Evolutionary conservation across 1,140 invertebrate genomes (phyloP).

Genomic region (Magallana ariakensis): DNA sequence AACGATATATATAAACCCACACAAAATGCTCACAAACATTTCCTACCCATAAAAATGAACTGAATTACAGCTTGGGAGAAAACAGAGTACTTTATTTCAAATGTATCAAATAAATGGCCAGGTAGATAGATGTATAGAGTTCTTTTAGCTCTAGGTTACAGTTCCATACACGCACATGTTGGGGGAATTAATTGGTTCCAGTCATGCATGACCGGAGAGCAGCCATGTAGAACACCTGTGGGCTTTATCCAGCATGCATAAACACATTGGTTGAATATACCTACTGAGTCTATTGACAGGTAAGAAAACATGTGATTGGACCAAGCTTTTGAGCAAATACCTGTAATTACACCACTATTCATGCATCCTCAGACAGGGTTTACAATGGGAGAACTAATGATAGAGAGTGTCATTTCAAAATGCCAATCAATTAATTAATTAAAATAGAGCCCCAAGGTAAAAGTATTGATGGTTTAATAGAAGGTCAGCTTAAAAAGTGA

Average conservation of each 20-base stretch:
- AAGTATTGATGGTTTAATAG: too few species aligned
- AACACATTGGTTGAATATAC: slow-evolving; percentile 25
- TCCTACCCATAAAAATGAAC: not conserved
- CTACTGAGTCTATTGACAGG: not conserved
- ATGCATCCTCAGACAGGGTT: not conserved
- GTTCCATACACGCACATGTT: slow-evolving; percentile 24
- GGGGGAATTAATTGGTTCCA: slow-evolving; percentile 20
- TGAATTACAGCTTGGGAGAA: not conserved
- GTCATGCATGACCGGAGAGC: slow-evolving; percentile 30
- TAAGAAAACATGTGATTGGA: slow-evolving; percentile 18
- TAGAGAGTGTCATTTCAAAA: not conserved
- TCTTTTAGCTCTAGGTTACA: slow-evolving; percentile 26
- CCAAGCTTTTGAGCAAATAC: slow-evolving; percentile 20
- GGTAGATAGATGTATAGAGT: slow-evolving; percentile 10
- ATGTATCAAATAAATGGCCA: slow-evolving; percentile 8
- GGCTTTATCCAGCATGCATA: slow-evolving; percentile 36
- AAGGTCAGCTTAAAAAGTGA: too few species aligned
- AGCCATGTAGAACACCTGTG: slow-evolving; percentile 42
- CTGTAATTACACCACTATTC: slow-evolving; percentile 23
- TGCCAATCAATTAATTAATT: not conserved
- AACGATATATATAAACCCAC: not conserved
- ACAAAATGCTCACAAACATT: slow-evolving; percentile 11
- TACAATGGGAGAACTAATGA: not conserved
- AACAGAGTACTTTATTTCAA: not conserved
- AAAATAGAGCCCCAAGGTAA: not conserved